phyloP scores from a whole-genome alignment of 1,140 invertebrate genomes.

The Drosophila equinoxialis region DNA sequence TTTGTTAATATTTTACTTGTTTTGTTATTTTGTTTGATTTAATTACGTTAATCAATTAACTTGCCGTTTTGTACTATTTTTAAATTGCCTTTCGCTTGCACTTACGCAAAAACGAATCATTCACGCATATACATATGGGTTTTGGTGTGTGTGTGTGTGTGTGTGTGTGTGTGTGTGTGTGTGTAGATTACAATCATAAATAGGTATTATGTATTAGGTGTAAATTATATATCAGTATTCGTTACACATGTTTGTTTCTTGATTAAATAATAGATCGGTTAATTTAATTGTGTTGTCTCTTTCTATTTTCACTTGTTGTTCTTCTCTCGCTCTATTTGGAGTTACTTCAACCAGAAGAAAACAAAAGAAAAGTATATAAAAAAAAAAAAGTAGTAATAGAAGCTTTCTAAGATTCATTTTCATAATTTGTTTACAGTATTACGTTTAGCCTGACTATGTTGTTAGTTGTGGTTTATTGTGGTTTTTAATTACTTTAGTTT shows the following conservation, averaged over 20 bases:
- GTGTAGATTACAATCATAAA: slow-evolving; percentile 7
- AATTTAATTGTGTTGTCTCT: slow-evolving; percentile 14
- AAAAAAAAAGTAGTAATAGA: slow-evolving; percentile 28
- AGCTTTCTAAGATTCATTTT: slow-evolving; percentile 33
- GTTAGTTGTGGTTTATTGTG: slow-evolving; percentile 19
- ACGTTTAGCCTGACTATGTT: slow-evolving; percentile 58
- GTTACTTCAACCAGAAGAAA: background rate
- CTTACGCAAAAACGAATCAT: slow-evolving; percentile 7
- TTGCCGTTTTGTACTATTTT: slow-evolving; percentile 76
- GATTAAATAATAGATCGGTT: background rate
- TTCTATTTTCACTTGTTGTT: slow-evolving; percentile 8
- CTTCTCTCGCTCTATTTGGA: too few species aligned
- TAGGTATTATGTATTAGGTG: background rate
- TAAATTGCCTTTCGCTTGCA: slow-evolving; percentile 30
- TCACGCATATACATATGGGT: slow-evolving; percentile 22
- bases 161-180: background rate
- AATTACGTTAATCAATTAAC: slow-evolving; percentile 62
- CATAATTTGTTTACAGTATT: slow-evolving; percentile 52
- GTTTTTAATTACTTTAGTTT: slow-evolving; percentile 33
- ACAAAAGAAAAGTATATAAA: background rate
- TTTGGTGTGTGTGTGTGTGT: slow-evolving; percentile 18
- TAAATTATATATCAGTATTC: slow-evolving; percentile 5
- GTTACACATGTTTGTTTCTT: background rate
- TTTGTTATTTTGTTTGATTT: slow-evolving; percentile 36
- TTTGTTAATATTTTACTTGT: slow-evolving; percentile 32